A percentile compares a stretch with the other conserved stretches of the same genome.
These are phyloP conservation scores for Betta splendens DNA, from an alignment of 2,797 vertebrate genomes.

Conservation along the genomic window DNA sequence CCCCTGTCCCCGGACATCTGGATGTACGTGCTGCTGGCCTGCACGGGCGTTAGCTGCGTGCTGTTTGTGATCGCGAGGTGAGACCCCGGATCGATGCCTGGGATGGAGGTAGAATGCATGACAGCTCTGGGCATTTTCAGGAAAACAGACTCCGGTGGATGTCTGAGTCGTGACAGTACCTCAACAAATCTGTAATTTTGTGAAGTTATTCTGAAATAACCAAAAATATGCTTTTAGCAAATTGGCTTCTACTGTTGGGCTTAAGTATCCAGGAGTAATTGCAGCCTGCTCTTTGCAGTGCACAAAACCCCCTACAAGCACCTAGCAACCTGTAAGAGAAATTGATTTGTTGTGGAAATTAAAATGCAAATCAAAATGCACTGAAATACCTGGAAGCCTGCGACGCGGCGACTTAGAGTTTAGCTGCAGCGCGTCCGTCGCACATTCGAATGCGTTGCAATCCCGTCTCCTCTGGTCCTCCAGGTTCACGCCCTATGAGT, in stretches of 20 bases:
- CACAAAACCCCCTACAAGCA: constrained; percentile 15
- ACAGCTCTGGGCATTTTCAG: neutral
- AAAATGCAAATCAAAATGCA: constrained; percentile 47
- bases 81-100: constrained; percentile 31
- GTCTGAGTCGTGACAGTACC: constrained; percentile 2
- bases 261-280: constrained; percentile 22
- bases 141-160: neutral
- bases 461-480: constrained; percentile 41
- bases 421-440: neutral
- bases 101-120: neutral
- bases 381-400: constrained; percentile 1
- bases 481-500: constrained; percentile 98
- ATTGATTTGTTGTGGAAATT: constrained; percentile 38
- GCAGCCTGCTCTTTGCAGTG: constrained; percentile 5
- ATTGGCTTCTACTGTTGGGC: constrained; percentile 23
- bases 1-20: constrained; percentile 97
- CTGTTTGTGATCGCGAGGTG: constrained; percentile 99
- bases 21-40: constrained; percentile 97
- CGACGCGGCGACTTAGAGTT: constrained; percentile 1
- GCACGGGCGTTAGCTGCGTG: constrained; percentile 96
- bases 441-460: neutral
- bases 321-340: constrained; percentile 16
- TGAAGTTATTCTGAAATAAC: constrained; percentile 21
- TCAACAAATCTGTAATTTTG: constrained; percentile 14
- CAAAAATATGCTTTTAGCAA: constrained; percentile 20